Evolutionary conservation across 2,113 vertebrate species (phyloP).

Genomic region (Rhagologus leucostigma): DNA sequence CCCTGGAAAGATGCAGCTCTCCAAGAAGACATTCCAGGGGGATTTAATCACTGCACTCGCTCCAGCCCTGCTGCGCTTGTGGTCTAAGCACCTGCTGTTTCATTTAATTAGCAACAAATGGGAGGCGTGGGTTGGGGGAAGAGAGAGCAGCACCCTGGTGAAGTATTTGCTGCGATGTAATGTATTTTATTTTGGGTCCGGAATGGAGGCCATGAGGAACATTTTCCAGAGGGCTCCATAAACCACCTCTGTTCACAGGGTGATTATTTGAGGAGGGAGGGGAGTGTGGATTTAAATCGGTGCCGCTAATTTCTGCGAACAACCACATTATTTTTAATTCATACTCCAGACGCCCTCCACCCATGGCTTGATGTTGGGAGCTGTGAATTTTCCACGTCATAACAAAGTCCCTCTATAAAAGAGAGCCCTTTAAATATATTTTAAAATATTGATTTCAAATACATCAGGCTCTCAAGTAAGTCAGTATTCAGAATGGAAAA

Average conservation of each 20-base stretch:
- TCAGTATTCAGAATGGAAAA: slow-evolving; percentile 8
- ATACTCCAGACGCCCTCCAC: slow-evolving; percentile 38
- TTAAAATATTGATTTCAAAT: slow-evolving; percentile 6
- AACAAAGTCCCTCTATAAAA: slow-evolving; percentile 39
- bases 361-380: slow-evolving; percentile 33
- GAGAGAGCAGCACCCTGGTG: slow-evolving; percentile 33
- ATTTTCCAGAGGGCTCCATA: slow-evolving; percentile 54
- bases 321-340: slow-evolving; percentile 61
- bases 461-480: background rate
- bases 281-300: slow-evolving; percentile 2
- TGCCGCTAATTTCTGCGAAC: slow-evolving; percentile 39
- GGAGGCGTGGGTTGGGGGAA: slow-evolving; percentile 32
- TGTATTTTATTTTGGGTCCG: slow-evolving; percentile 22
- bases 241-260: slow-evolving; percentile 24
- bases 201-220: slow-evolving; percentile 35
- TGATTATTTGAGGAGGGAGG: slow-evolving; percentile 49
- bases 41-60: slow-evolving; percentile 1
- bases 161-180: slow-evolving; percentile 26
- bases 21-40: slow-evolving; percentile 57
- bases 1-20: slow-evolving; percentile 43
- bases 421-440: background rate
- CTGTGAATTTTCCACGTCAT: slow-evolving; percentile 42
- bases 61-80: slow-evolving; percentile 18
- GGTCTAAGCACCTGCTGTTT: slow-evolving; percentile 62
- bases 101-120: slow-evolving; percentile 66